Evolutionary conservation across 1,140 invertebrate genomes (phyloP).

Genomic region (Drosophila varians): DNA sequence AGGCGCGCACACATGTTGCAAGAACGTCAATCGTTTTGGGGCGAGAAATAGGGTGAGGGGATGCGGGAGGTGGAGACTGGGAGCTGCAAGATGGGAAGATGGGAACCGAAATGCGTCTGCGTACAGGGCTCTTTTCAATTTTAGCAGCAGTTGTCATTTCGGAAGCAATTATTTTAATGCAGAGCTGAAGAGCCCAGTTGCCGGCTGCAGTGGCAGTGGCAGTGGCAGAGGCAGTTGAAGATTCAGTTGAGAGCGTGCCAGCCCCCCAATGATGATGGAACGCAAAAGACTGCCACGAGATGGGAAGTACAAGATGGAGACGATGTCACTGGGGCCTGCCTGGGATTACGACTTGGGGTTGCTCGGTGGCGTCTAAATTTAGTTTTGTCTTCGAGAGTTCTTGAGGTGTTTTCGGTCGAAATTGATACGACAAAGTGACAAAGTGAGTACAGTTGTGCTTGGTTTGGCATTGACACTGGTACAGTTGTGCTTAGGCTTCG

Average conservation of each 20-base stretch:
- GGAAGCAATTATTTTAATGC: constrained; percentile 83
- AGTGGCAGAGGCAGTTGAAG: constrained; percentile 27
- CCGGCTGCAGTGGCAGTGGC: neutral
- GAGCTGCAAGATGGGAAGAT: constrained; percentile 2
- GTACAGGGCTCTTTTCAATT: constrained; percentile 52
- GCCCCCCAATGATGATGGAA: constrained; percentile 42
- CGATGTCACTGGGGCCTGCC: constrained; percentile 45
- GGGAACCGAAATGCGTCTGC: constrained; percentile 35
- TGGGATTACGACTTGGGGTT: constrained; percentile 50
- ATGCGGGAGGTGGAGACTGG: neutral
- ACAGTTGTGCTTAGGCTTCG: constrained; percentile 24
- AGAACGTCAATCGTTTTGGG: constrained; percentile 46
- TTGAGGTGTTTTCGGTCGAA: constrained; percentile 47
- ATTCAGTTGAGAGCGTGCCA: constrained; percentile 39
- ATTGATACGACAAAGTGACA: constrained; percentile 50
- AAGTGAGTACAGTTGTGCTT: constrained; percentile 25
- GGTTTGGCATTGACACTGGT: neutral
- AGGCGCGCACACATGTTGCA: constrained; percentile 77
- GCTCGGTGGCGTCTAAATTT: constrained; percentile 41
- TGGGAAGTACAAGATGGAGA: constrained; percentile 24
- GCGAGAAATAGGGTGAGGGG: constrained; percentile 6
- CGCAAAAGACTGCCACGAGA: constrained; percentile 8
- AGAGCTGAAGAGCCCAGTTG: constrained; percentile 30
- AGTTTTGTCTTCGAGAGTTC: constrained; percentile 21
- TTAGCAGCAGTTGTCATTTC: constrained; percentile 77